These are phyloP conservation scores for Drosophila ercepeae DNA, from an alignment of 1,140 invertebrate species.

Conservation along the genomic window DNA sequence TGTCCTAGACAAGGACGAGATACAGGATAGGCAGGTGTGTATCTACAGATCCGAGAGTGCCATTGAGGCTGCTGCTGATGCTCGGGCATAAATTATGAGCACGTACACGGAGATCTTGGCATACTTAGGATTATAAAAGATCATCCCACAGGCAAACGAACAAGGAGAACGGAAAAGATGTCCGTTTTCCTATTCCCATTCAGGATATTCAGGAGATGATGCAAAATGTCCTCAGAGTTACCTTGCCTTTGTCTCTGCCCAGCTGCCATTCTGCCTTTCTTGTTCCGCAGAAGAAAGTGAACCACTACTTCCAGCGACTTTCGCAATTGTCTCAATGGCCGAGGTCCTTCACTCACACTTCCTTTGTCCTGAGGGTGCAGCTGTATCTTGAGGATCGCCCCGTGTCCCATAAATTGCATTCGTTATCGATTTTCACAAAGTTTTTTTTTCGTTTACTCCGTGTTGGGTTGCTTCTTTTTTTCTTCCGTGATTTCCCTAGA, in stretches of 20 bases:
- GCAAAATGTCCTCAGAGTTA: constrained; percentile 58
- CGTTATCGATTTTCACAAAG: constrained; percentile 58
- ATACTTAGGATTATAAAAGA: constrained; percentile 68
- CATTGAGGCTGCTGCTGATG: constrained; percentile 19
- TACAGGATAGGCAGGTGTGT: constrained; percentile 44
- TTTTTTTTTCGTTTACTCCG: constrained; percentile 12
- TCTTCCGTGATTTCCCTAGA: constrained; percentile 13
- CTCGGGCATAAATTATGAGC: constrained; percentile 68
- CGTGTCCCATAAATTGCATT: constrained; percentile 73
- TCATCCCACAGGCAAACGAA: constrained; percentile 48
- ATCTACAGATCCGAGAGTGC: constrained; percentile 19
- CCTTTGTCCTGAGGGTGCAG: constrained; percentile 39
- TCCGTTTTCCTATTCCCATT: constrained; percentile 47
- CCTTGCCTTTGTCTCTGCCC: constrained; percentile 26
- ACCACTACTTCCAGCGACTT: constrained; percentile 54
- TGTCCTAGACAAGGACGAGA: constrained; percentile 46
- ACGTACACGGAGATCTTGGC: constrained; percentile 54
- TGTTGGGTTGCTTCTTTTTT: constrained; percentile 23
- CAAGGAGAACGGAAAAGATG: constrained; percentile 23
- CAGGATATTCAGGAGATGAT: constrained; percentile 61
- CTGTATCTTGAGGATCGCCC: constrained; percentile 34
- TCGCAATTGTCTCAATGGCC: constrained; percentile 52
- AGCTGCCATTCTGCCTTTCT: constrained; percentile 49
- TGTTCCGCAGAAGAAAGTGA: constrained; percentile 40
- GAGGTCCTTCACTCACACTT: constrained; percentile 46